phyloP scores from a whole-genome alignment of 2,797 vertebrate genomes.

The Clamator glandarius region DNA sequence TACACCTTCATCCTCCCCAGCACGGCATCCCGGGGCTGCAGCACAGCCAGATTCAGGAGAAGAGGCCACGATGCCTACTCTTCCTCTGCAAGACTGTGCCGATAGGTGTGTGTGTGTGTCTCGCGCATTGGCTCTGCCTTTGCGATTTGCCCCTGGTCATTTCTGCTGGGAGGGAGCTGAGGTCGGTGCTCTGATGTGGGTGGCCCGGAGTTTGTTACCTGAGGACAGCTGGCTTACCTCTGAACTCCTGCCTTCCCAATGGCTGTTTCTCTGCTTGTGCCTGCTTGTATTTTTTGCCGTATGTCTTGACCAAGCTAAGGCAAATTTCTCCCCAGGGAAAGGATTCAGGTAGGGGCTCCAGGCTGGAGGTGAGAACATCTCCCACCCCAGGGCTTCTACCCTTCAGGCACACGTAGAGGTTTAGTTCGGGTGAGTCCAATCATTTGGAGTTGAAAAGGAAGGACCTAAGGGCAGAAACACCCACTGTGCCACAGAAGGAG shows the following conservation, averaged over 20 bases:
- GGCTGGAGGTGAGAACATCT: background rate
- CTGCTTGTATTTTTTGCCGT: slow-evolving; percentile 29
- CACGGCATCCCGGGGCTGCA: rapidly evolving
- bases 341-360: rapidly evolving
- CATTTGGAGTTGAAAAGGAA: background rate
- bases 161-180: slow-evolving; percentile 56
- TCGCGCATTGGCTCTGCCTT: slow-evolving; percentile 11
- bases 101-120: background rate
- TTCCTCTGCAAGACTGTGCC: background rate
- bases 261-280: slow-evolving; percentile 43
- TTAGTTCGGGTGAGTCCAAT: background rate
- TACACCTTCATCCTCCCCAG: background rate
- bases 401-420: rapidly evolving
- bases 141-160: slow-evolving; percentile 65
- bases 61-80: background rate
- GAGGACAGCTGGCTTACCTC: slow-evolving; percentile 64
- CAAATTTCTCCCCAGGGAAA: background rate
- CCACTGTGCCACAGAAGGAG: background rate
- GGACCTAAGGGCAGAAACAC: background rate
- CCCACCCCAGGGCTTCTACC: background rate
- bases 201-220: slow-evolving; percentile 67
- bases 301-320: slow-evolving; percentile 47
- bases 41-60: background rate
- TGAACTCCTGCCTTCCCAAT: slow-evolving; percentile 65
- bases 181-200: slow-evolving; percentile 64